Conservation (phyloP, 2,888 invertebrate species). For the Linnaemya vulpina region DNA sequence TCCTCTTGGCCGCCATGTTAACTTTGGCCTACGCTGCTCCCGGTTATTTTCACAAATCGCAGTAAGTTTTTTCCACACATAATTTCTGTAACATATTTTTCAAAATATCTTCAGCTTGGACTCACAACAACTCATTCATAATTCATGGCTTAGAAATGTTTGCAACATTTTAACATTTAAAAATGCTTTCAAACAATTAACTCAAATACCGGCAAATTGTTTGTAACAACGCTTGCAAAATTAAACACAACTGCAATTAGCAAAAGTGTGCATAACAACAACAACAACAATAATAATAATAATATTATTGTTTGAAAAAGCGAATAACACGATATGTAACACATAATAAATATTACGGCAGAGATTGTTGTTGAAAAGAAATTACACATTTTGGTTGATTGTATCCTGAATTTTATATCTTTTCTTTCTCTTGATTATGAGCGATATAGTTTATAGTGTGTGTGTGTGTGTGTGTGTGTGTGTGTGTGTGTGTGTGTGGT, state of each 20-base stretch:
- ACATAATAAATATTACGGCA: slow-evolving; percentile 20
- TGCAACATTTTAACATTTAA: not conserved
- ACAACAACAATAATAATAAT: too few relatives aligned
- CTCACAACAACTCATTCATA: not conserved
- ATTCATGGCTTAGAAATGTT: not conserved
- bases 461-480: not conserved
- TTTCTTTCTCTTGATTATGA: slow-evolving; percentile 9
- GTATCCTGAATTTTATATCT: slow-evolving; percentile 34
- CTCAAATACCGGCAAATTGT: slow-evolving; percentile 27
- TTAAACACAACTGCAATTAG: slow-evolving; percentile 7
- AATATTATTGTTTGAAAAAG: not conserved
- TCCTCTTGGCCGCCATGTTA: slow-evolving; percentile 78
- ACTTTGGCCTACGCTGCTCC: slow-evolving; percentile 79
- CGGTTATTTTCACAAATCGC: slow-evolving; percentile 79
- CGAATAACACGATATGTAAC: not conserved
- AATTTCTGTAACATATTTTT: not conserved
- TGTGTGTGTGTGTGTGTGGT: not conserved
- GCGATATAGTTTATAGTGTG: not conserved
- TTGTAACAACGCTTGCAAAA: not conserved
- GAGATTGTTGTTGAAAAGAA: not conserved
- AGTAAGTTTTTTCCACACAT: slow-evolving; percentile 77
- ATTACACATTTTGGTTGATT: not conserved
- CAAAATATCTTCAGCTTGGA: not conserved
- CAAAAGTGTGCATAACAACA: slow-evolving; percentile 6
- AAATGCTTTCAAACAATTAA: slow-evolving; percentile 8